Evolutionary conservation across 2,888 invertebrate species (phyloP).

Genomic region (Blastobasis adustella): DNA sequence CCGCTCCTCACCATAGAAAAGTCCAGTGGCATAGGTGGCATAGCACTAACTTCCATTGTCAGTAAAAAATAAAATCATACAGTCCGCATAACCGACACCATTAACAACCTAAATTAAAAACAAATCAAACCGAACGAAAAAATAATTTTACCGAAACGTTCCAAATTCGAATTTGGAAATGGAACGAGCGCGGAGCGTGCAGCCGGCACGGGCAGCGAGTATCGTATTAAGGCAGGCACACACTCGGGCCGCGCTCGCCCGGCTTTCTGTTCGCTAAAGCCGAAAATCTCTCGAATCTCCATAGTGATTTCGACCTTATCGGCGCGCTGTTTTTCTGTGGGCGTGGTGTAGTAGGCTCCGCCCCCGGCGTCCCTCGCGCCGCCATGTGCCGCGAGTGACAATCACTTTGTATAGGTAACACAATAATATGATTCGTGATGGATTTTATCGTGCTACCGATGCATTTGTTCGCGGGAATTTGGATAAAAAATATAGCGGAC

Average conservation of each 20-base stretch:
- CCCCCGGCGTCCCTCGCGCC: constrained; percentile 47
- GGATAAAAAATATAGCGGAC: constrained; percentile 4
- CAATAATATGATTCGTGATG: constrained; percentile 74
- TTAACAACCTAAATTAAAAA: constrained; percentile 14
- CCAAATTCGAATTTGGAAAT: constrained; percentile 31
- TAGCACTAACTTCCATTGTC: constrained; percentile 77
- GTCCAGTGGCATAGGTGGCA: constrained; percentile 79
- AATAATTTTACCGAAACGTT: constrained; percentile 22
- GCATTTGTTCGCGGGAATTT: constrained; percentile 37
- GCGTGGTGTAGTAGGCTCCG: constrained; percentile 55
- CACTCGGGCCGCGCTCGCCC: constrained; percentile 39
- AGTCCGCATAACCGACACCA: constrained; percentile 17
- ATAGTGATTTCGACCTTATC: constrained; percentile 70
- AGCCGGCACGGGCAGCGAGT: constrained; percentile 54
- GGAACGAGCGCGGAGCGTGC: constrained; percentile 50
- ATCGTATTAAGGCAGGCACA: constrained; percentile 55
- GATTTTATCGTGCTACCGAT: constrained; percentile 70
- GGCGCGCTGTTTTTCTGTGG: constrained; percentile 40
- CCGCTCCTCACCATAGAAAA: constrained; percentile 76
- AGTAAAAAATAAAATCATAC: constrained; percentile 25
- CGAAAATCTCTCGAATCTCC: constrained; percentile 57
- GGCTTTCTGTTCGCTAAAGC: constrained; percentile 56
- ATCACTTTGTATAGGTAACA: constrained; percentile 75
- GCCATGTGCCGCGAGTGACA: constrained; percentile 69
- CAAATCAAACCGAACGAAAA: constrained; percentile 11